phyloP scores from a whole-genome alignment of 2,797 vertebrate species.

The Catostomus latipinnis region DNA sequence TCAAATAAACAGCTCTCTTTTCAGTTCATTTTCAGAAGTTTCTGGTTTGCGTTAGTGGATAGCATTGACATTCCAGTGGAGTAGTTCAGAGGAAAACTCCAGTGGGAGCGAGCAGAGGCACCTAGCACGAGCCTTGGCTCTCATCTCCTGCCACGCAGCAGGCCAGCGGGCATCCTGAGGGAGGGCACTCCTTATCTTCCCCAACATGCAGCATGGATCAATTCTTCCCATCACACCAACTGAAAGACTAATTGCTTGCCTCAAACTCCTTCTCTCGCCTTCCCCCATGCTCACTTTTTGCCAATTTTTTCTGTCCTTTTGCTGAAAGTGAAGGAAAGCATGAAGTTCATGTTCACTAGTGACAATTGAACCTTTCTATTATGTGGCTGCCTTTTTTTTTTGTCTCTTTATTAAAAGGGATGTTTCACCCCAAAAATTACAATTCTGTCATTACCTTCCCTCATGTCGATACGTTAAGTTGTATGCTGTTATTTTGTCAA shows the following conservation, averaged over 20 bases:
- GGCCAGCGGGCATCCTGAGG: constrained; percentile 66
- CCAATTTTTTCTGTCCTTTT: constrained; percentile 15
- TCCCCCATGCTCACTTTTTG: constrained; percentile 29
- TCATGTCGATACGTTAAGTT: too few species aligned
- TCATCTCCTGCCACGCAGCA: constrained; percentile 50
- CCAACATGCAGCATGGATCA: constrained; percentile 82
- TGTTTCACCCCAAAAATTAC: too few species aligned
- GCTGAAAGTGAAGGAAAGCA: constrained; percentile 6
- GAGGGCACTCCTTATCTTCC: constrained; percentile 81
- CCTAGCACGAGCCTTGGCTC: constrained; percentile 49
- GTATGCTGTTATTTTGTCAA: too few species aligned
- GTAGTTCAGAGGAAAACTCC: constrained; percentile 25
- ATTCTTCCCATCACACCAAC: constrained; percentile 78
- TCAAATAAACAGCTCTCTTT: background rate
- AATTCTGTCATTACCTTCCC: too few species aligned
- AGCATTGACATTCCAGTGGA: constrained; percentile 59
- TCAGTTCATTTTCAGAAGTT: background rate
- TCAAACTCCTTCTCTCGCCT: constrained; percentile 60
- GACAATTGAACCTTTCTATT: too few species aligned
- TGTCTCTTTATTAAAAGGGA: too few species aligned
- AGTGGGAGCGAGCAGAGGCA: constrained; percentile 34
- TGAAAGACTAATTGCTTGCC: constrained; percentile 68
- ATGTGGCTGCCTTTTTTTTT: too few species aligned
- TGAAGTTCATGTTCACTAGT: background rate
- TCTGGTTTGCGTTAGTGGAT: constrained; percentile 8